These are phyloP conservation scores for Aspidiotus rigidus DNA, from an alignment of 2,888 invertebrate genomes.

Conservation along the genomic window DNA sequence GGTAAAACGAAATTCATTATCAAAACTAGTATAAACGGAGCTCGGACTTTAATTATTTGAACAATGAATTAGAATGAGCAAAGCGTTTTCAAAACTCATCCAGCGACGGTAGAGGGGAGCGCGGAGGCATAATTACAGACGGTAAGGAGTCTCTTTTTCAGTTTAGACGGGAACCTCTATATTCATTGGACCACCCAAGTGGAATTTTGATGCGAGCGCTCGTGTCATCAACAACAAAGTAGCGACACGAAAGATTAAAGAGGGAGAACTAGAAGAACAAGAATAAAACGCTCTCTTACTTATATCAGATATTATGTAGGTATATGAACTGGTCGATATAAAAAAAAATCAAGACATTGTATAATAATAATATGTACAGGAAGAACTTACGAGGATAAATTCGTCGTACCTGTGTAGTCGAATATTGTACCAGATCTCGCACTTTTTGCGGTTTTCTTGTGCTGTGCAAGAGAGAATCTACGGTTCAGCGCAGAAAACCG, in stretches of 20 bases:
- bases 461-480: no score
- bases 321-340: no score
- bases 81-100: neutral
- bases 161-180: slow-evolving; percentile 16
- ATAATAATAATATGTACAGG: no score
- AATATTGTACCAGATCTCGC: no score
- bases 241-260: slow-evolving; percentile 19
- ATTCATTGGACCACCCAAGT: slow-evolving; percentile 23
- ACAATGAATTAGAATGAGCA: slow-evolving; percentile 28
- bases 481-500: no score
- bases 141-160: slow-evolving; percentile 28
- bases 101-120: neutral
- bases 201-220: slow-evolving; percentile 28
- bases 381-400: no score
- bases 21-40: slow-evolving; percentile 29
- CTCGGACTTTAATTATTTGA: slow-evolving; percentile 30
- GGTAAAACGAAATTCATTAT: slow-evolving; percentile 25
- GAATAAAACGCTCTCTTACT: neutral
- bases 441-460: no score
- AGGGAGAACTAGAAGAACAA: no score
- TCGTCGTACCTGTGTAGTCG: no score
- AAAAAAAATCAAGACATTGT: no score
- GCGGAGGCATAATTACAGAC: slow-evolving; percentile 28
- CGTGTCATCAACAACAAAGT: slow-evolving; percentile 33
- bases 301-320: neutral